Evolutionary conservation across 1,140 invertebrate genomes (phyloP), one percentile per base, ranked within the genome.

Genomic region (Pectinophora gossypiella): DNA sequence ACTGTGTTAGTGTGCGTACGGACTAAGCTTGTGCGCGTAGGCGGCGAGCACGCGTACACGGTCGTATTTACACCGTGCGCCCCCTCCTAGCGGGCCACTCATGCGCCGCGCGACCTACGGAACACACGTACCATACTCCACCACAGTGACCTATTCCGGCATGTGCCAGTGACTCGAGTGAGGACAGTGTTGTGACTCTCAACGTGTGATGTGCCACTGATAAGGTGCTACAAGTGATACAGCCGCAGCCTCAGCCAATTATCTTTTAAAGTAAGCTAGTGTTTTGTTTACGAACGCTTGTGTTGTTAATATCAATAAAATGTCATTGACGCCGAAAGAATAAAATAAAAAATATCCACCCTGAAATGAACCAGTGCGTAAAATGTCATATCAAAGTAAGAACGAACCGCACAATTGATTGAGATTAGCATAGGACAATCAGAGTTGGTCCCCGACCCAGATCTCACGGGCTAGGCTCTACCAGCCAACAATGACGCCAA

Each of bases 191-290:
- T n/a, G 78, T 83, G 79, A 83, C 69, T 63, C 55, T 43, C 71
- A 44, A 49, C 73, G 76, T 82, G 79, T 77, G 62, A 83, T 86
- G 83, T 85, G 77, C 81, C 22, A 62, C 42, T 72, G 71, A 77
- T 5, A 4, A 16, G 6, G 7, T 44, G 36, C 7, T 9, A 44
- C 18, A 10, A 12, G 42, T 44, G 42, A 71, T 68, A 59, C 23
- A 71, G 74, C 68, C 67, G 83, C 83, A 85, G 81, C 80, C 79
- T 85, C 83, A 72, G 68, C 83, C 80, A n/a, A 71, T 76, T 79
- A 65, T 61, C 67, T 61, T 50, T 65, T 75, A 86, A 86, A 72
- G 83, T 86, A 86, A 86, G 83, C 70, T 70, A 64, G 65, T 75
- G 71, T 76, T 73, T 72, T 61, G 67, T 68, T 62, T 62, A 61